Percentiles rank a stretch among this genome's conserved stretches.
These are phyloP conservation scores for Peromyscus polionotus DNA, from an alignment of 2,113 vertebrate species.

Conservation along the genomic window DNA sequence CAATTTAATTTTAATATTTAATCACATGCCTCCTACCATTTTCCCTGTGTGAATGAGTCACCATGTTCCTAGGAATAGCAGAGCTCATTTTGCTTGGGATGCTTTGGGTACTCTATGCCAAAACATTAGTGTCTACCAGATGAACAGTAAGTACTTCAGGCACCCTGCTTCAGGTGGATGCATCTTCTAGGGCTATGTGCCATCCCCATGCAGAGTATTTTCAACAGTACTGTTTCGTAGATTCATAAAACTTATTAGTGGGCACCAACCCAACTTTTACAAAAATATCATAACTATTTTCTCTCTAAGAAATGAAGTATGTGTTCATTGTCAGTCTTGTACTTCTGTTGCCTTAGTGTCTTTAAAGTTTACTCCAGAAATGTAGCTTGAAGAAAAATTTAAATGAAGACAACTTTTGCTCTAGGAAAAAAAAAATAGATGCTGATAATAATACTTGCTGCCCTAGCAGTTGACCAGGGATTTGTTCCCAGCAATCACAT, in stretches of 20 bases:
- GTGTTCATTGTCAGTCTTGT: background rate
- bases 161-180: background rate
- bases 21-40: background rate
- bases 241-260: background rate
- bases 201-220: background rate
- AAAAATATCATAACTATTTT: background rate
- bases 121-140: background rate
- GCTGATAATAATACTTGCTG: background rate
- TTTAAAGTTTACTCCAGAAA: background rate
- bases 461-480: background rate
- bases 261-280: background rate
- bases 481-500: background rate
- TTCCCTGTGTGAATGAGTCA: background rate
- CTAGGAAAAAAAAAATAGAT: background rate
- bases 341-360: background rate
- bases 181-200: background rate
- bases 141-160: background rate
- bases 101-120: background rate
- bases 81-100: background rate
- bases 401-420: background rate
- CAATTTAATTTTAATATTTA: background rate
- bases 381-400: background rate
- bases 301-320: background rate
- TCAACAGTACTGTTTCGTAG: background rate
- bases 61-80: background rate